Base-by-base conservation (phyloP, 2,113 vertebrate species). In the Conger conger region DNA sequence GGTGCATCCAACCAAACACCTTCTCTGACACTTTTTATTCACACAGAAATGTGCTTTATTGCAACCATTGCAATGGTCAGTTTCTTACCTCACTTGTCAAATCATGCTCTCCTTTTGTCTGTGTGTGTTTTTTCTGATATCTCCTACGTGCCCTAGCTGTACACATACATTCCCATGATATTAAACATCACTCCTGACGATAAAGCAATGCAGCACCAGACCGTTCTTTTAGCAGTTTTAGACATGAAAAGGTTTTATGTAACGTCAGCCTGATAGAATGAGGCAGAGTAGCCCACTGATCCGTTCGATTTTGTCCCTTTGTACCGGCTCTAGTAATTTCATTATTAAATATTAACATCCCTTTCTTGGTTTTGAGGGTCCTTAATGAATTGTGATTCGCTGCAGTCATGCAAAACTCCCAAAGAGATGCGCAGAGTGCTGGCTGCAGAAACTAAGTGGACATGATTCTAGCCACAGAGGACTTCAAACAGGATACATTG, bases 301-400 rank as follows among this genome's bases (percentile, higher is more conserved):
- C 76, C 76, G 45, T 45, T 63, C 37, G 30, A 83, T 79, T 30
- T 68, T 16, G 40, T n/a, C 45, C 23, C 37, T 83, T 80, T 86
- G 53, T 79, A 33, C 76, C 86, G 33, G 68, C 30, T 27, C 33
- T 73, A 42, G 79, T 73, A 77, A 77, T 85, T 88, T 82, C 40
- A 80, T 42, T 57, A 88, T 88, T 85, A 88, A 81, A 83, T 89
- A 79, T 88, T 84, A 84, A 36, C 57, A 42, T 38, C 30, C 63
- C 83, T 84, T 84, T 38, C 79, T 87, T 81, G 79, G 37, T 81
- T 81, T 84, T 53, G 57, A 54, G 83, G 73, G 78, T 38, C 73
- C 37, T 80, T 85, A 82, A 81, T 86, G 81, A 85, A 83, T 81
- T 84, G 79, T 79, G 86, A 87, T 87, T 84, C 79, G 63, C 86